Evolutionary conservation across 2,113 vertebrate genomes (phyloP).

Genomic region (Perca schrenkii): DNA sequence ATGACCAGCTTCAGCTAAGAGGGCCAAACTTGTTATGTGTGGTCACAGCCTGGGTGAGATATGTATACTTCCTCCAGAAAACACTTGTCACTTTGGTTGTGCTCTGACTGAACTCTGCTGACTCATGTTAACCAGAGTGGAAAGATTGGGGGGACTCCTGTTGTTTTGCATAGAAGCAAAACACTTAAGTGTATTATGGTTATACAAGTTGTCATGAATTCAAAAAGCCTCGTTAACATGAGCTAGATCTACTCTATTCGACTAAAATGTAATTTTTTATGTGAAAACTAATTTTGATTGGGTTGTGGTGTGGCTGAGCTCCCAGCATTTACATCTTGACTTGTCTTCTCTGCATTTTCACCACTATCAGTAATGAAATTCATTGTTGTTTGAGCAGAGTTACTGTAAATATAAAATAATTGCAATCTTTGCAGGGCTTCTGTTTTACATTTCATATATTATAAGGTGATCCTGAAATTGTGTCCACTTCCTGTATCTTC

Average conservation of each 20-base stretch:
- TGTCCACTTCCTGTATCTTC: neutral
- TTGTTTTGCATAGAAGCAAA: conserved; percentile 25
- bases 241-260: neutral
- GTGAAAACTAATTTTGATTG: neutral
- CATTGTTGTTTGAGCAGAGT: neutral
- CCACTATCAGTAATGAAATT: neutral
- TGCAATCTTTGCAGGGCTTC: neutral
- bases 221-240: conserved; percentile 26
- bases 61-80: conserved; percentile 64
- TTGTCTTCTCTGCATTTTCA: neutral
- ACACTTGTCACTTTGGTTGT: conserved; percentile 72
- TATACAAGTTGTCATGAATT: conserved; percentile 8
- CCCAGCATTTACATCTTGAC: neutral
- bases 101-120: conserved; percentile 46
- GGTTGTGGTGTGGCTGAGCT: neutral
- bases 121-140: conserved; percentile 39
- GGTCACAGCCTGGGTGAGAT: conserved; percentile 65
- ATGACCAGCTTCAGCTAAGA: conserved; percentile 68
- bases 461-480: neutral
- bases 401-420: neutral
- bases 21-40: conserved; percentile 57
- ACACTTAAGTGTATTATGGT: conserved; percentile 6
- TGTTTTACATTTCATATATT: neutral
- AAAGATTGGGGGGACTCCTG: conserved; percentile 1
- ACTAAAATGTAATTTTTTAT: neutral